Evolutionary conservation across 2,888 invertebrate species (phyloP).

Genomic region (Eupithecia exiguata): DNA sequence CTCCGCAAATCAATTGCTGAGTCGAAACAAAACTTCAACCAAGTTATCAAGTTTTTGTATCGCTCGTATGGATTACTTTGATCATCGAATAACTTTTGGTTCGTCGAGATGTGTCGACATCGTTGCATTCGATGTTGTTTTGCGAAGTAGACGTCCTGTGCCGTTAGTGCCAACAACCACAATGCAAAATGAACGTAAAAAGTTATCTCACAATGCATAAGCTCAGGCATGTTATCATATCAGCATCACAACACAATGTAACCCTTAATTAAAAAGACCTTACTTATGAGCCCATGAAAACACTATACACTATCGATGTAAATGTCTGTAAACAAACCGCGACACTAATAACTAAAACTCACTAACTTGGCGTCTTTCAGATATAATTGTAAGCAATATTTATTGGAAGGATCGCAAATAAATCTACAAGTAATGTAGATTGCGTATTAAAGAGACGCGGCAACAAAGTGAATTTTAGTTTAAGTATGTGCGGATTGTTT

Average conservation of each 20-base stretch:
- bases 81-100: not conserved
- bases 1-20: not conserved
- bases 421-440: no score
- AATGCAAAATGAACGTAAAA: not conserved
- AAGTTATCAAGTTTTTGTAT: not conserved
- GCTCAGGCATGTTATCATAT: constrained; percentile 5
- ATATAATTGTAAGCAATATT: no score
- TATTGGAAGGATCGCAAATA: no score
- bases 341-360: no score
- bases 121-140: not conserved
- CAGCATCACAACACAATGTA: not conserved
- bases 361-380: no score
- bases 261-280: not conserved
- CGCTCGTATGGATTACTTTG: not conserved
- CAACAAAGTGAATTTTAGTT: no score
- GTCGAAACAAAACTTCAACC: not conserved
- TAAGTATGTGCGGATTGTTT: no score
- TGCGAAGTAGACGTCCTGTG: not conserved
- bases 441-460: no score
- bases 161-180: not conserved
- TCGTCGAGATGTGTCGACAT: not conserved
- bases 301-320: not conserved
- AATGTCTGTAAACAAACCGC: no score
- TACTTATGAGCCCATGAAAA: not conserved
- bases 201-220: not conserved